phyloP scores from a whole-genome alignment of 64 coral and sea anemone genomes.

The Anthopleura sola region DNA sequence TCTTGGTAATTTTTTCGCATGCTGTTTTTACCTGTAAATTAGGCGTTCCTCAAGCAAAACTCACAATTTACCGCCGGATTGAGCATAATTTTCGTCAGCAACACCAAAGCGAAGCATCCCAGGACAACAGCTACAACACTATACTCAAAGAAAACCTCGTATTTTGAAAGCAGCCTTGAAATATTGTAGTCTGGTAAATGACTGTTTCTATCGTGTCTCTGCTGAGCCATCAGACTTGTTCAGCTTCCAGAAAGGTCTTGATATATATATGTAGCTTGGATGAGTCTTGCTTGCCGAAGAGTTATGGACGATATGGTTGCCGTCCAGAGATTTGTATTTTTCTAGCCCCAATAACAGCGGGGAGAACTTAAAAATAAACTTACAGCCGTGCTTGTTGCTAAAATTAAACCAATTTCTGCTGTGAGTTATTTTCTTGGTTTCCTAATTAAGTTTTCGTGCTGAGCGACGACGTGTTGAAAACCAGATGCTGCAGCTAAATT shows the following conservation, averaged over 20 bases:
- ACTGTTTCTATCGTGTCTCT: not conserved
- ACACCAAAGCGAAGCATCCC: not conserved
- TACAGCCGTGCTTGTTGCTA: not conserved
- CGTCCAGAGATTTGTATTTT: not conserved
- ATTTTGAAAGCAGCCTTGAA: constrained; percentile 1
- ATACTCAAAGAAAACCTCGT: constrained; percentile 8
- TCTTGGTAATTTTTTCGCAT: no score
- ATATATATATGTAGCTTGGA: not conserved
- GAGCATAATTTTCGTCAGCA: not conserved
- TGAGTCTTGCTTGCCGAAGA: not conserved
- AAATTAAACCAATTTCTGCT: not conserved
- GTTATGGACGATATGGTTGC: not conserved
- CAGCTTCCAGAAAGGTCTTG: not conserved
- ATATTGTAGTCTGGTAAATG: not conserved
- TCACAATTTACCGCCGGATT: not conserved
- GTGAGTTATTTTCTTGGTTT: not conserved
- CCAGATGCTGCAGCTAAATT: not conserved
- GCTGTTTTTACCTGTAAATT: not conserved
- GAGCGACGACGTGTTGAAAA: not conserved
- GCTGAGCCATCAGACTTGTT: not conserved
- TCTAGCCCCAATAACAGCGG: not conserved
- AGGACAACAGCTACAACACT: not conserved
- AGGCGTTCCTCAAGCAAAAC: not conserved
- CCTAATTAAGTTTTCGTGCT: not conserved
- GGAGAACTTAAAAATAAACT: not conserved